Evolutionary conservation across 2,888 invertebrate genomes (phyloP), one percentile per base, ranked within the genome.

Genomic region (Hylaea fasciaria): DNA sequence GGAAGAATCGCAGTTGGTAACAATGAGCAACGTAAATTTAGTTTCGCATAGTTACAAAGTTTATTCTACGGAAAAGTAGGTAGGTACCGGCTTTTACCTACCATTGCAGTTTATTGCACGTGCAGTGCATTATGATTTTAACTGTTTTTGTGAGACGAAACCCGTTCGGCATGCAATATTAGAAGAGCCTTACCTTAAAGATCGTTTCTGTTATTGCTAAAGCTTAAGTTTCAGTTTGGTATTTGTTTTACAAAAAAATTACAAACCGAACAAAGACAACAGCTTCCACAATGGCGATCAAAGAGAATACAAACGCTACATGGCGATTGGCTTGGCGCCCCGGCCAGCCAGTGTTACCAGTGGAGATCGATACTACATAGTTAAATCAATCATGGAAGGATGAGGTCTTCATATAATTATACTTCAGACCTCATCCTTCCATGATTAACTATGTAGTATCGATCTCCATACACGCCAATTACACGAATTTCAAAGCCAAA

Each of bases 51-150:
- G 11, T 4, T 28, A 10, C 40, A 44, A 12, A 12, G 17, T 44
- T 16, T 17, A 7, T 29, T 7, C 11, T 43, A 49, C 66, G 56
- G 64, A 65, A 65, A 50, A 63, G 63, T 35, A 49, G 63, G 63
- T 55, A 62, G 66, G 62, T 40, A 50, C 76, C 78, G 76, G 75
- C 72, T 69, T 73, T 74, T 77, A 68, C 70, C 68, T 75, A 75
- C 57, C 60, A 55, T 57, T 40, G 62, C 57, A 70, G 22, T 48
- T 47, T 22, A 48, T 51, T 57, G 53, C 75, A 78, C 77, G 78
- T 77, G 78, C 57, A 35, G 78, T 77, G 78, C 57, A 35, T 7
- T 32, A 4, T 3, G 3, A 43, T 12, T 8, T 35, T 46, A 47
- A n/a, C n/a, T 47, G 40, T 22, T 35, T 35, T n/a, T 57, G 41